Conservation (phyloP, 1,140 invertebrate genomes). For the Drosophila azteca region DNA sequence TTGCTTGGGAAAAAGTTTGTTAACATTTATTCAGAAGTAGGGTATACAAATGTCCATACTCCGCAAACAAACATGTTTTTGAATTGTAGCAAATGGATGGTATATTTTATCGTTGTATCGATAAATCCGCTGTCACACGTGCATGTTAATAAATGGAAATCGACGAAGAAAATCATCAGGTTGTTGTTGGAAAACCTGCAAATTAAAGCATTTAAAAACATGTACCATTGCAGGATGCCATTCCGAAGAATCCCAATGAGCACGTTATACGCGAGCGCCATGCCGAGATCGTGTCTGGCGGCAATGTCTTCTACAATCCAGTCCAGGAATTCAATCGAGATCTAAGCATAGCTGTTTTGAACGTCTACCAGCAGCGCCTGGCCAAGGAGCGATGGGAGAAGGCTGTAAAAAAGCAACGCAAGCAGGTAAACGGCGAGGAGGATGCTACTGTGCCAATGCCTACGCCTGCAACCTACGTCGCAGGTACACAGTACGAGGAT, state of each 20-base stretch:
- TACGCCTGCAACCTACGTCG: conserved; percentile 19
- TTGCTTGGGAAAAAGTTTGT: no score
- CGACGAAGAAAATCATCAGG: conserved; percentile 42
- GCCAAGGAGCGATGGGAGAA: conserved; percentile 63
- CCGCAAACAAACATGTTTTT: no score
- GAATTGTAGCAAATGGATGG: no score
- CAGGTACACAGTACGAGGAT: conserved; percentile 83
- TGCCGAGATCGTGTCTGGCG: conserved; percentile 77
- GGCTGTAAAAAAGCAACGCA: conserved; percentile 58
- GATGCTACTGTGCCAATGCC: neutral
- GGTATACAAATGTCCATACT: no score
- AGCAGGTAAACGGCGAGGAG: conserved; percentile 29
- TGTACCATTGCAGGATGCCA: neutral
- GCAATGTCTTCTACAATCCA: conserved; percentile 97
- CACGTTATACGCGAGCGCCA: conserved; percentile 70
- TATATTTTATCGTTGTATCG: no score
- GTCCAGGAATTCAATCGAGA: conserved; percentile 99
- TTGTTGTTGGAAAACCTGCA: conserved; percentile 4
- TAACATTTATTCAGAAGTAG: no score
- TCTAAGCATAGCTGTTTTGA: conserved; percentile 89
- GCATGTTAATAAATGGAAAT: conserved; percentile 34
- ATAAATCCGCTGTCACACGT: conserved; percentile 1
- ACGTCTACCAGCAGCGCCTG: conserved; percentile 85
- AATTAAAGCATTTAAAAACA: neutral
- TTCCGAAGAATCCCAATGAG: conserved; percentile 46